Base-by-base conservation (phyloP, 2,797 vertebrate species). In the Serranus cabrilla region DNA sequence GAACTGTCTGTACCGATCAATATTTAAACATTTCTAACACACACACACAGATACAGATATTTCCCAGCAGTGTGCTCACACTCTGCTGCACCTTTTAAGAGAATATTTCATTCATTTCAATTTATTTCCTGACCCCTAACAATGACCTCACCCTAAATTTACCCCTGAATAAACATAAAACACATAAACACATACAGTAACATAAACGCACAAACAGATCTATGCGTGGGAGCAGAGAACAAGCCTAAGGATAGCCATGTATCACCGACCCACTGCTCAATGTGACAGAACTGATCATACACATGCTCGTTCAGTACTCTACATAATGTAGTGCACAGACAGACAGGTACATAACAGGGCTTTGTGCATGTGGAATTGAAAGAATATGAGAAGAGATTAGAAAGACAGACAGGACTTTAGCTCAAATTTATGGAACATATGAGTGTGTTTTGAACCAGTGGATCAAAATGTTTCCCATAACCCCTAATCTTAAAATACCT, bases 231-330 rank as follows among this genome's bases (percentile, higher is more conserved):
- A 50, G 80, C 66, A 50, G 45, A 54, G 43, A 83, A 80, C 80
- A 71, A 62, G 77, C 83, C 77, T 77, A 2, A 78, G 71, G 83
- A 81, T 20, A 57, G 37, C 20, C 70, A 74, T 80, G 76, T 68
- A 75, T 90, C 76, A 83, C 67, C 21, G 1, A 70, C 51, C 34
- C 55, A 49, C 78, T 25, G 57, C 73, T 81, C 43, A 40, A 43
- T 54, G 74, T 80, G 80, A 81, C 64, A 76, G 56, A 65, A 56
- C 52, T 52, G 66, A 46, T 45, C 56, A 54, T 10, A 20, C 39
- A 60, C 20, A 61, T 11, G 4, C 42, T 13, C 6, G 51, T 54
- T 25, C 39, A 42, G n/a, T 43, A 10, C 39, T 62, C 50, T 54
- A 5, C 40, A 42, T 42, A 40, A 54, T 37, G 31, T 31, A 66